Percentiles rank a stretch among this genome's conserved stretches.
Conservation (phyloP, 2,888 invertebrate genomes). For the Andrena dorsata region DNA sequence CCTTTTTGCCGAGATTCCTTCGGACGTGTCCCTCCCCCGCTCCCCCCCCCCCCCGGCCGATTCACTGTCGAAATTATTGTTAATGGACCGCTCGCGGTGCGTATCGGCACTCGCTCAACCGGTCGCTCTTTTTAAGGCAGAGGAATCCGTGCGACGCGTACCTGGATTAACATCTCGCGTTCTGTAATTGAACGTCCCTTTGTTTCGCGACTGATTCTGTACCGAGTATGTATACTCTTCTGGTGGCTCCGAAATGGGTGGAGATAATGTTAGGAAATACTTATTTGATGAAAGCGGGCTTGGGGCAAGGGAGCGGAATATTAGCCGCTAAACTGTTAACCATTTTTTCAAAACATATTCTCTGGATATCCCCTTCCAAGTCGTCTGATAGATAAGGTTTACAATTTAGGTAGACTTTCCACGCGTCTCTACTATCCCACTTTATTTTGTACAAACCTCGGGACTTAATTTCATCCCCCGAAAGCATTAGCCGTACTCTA, state of each 20-base stretch:
- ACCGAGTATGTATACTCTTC: not conserved
- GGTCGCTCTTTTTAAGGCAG: conserved; percentile 35
- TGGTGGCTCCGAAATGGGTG: no score
- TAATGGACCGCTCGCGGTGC: conserved; percentile 63
- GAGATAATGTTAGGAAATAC: no score
- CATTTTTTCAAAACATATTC: no score
- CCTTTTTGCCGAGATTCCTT: conserved; percentile 71
- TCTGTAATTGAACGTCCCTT: conserved; percentile 65
- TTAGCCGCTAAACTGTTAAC: no score
- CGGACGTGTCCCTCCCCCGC: conserved; percentile 38
- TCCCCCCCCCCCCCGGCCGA: conserved; percentile 15
- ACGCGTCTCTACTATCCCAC: no score
- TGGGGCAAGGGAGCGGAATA: no score
- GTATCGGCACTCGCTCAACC: conserved; percentile 47
- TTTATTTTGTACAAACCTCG: no score
- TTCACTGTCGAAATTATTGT: conserved; percentile 70
- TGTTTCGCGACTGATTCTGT: conserved; percentile 46
- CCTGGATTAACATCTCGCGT: conserved; percentile 31
- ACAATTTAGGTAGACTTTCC: no score
- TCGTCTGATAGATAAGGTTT: no score
- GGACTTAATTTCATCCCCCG: not conserved
- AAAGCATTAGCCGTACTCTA: not conserved
- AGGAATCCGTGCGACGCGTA: conserved; percentile 59
- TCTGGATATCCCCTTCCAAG: no score
- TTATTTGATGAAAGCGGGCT: no score